A percentile compares a stretch with the other conserved stretches of the same genome.
phyloP scores from a whole-genome alignment of 2,113 vertebrate species.

The Microcebus ravelobensis region DNA sequence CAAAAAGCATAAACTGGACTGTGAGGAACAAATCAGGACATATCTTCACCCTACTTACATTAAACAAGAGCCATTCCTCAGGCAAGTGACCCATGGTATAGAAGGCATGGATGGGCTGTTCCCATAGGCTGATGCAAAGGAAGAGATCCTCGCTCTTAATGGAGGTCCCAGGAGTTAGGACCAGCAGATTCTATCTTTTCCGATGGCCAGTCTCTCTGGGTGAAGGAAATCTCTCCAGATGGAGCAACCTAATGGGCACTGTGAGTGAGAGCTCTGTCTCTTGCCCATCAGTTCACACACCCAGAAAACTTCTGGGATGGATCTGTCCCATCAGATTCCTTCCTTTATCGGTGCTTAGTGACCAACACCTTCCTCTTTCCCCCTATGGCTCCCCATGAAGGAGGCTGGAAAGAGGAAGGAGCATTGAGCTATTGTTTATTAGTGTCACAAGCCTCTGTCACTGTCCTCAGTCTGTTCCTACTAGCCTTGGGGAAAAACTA shows the following conservation, averaged over 20 bases:
- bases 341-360: not conserved
- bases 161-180: not conserved
- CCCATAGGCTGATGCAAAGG: not conserved
- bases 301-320: not conserved
- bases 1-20: not conserved
- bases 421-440: not conserved
- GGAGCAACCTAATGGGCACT: not conserved
- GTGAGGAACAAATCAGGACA: not conserved
- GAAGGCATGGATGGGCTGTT: not conserved
- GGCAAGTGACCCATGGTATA: not conserved
- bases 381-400: not conserved
- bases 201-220: accelerated
- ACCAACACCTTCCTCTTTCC: not conserved
- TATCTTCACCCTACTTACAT: not conserved
- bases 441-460: not conserved
- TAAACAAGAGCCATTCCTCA: conserved; percentile 31
- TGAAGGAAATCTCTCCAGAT: not conserved
- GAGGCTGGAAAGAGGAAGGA: not conserved
- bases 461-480: not conserved
- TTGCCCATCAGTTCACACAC: not conserved
- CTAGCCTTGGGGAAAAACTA: not conserved
- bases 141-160: not conserved
- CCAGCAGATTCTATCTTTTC: not conserved
- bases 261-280: not conserved
- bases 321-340: not conserved